Evolutionary conservation across 2,888 invertebrate species (phyloP).

Genomic region (Parelbella ahira): DNA sequence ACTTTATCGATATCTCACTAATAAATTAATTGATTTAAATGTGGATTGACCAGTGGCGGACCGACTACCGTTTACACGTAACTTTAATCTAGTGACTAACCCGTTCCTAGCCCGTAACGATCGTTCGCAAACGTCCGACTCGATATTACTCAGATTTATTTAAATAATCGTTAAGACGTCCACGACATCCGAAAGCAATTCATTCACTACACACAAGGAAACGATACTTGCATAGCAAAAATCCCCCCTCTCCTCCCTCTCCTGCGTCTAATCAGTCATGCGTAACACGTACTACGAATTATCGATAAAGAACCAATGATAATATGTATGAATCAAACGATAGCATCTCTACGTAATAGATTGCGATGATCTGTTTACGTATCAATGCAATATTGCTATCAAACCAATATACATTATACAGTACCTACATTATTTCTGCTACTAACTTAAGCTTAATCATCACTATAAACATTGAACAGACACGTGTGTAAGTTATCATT

Average conservation of each 20-base stretch:
- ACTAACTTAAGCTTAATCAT: slow-evolving; percentile 1
- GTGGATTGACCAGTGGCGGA: slow-evolving; percentile 20
- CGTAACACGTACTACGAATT: slow-evolving; percentile 44
- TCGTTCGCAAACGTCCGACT: slow-evolving; percentile 3
- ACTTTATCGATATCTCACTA: slow-evolving; percentile 51
- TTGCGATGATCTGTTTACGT: slow-evolving; percentile 10
- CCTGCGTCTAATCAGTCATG: slow-evolving; percentile 42
- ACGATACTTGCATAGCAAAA: slow-evolving; percentile 45
- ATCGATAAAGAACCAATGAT: slow-evolving; percentile 43
- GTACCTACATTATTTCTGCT: slow-evolving; percentile 4
- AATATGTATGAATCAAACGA: slow-evolving; percentile 41
- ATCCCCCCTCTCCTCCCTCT: too few relatives aligned
- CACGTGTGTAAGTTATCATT: too few relatives aligned
- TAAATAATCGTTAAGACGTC: slow-evolving; percentile 36
- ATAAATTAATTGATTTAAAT: slow-evolving; percentile 9
- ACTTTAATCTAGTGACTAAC: slow-evolving; percentile 18
- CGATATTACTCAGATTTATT: slow-evolving; percentile 14
- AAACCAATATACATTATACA: slow-evolving; percentile 15
- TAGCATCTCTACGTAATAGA: slow-evolving; percentile 27
- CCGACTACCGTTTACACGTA: slow-evolving; percentile 8
- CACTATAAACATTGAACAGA: too few relatives aligned
- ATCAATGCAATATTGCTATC: slow-evolving; percentile 22
- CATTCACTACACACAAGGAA: slow-evolving; percentile 44
- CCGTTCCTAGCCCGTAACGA: slow-evolving; percentile 8
- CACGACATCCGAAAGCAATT: slow-evolving; percentile 42